Conservation (phyloP, 2,888 invertebrate species). For the Amaurobius ferox region DNA sequence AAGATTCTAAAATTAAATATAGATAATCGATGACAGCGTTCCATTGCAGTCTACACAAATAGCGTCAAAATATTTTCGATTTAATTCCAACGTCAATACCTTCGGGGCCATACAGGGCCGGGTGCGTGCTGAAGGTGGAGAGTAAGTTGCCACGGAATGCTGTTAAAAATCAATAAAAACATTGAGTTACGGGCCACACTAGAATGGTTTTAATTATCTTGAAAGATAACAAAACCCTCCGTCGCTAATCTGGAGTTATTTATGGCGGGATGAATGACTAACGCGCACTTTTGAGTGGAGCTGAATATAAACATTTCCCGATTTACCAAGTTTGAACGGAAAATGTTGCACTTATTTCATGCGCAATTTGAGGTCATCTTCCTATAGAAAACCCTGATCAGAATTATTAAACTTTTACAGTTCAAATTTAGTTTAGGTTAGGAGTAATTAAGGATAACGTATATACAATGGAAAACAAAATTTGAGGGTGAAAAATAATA, state of each 20-base stretch:
- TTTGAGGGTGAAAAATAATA: too few relatives aligned
- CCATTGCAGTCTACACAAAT: background rate
- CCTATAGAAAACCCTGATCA: too few relatives aligned
- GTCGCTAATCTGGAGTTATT: constrained; percentile 32
- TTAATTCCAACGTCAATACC: background rate
- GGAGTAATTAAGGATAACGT: too few relatives aligned
- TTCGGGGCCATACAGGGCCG: background rate
- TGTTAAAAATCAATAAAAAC: constrained; percentile 35
- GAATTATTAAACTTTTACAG: too few relatives aligned
- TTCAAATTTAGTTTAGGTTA: too few relatives aligned
- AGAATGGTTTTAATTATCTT: constrained; percentile 63
- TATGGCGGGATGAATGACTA: constrained; percentile 48
- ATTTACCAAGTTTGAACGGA: too few relatives aligned
- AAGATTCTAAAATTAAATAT: constrained; percentile 4
- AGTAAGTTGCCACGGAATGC: background rate
- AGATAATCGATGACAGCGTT: background rate
- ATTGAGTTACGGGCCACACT: constrained; percentile 34
- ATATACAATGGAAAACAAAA: too few relatives aligned
- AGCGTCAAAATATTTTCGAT: background rate
- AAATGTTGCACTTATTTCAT: too few relatives aligned
- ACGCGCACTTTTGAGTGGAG: too few relatives aligned
- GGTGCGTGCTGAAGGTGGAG: background rate
- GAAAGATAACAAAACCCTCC: constrained; percentile 58
- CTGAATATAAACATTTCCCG: too few relatives aligned
- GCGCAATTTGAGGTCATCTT: too few relatives aligned